A percentile compares a stretch with the other conserved stretches of the same genome.
Conservation (phyloP, 2,113 vertebrate species). For the Erythrocebus patas region DNA sequence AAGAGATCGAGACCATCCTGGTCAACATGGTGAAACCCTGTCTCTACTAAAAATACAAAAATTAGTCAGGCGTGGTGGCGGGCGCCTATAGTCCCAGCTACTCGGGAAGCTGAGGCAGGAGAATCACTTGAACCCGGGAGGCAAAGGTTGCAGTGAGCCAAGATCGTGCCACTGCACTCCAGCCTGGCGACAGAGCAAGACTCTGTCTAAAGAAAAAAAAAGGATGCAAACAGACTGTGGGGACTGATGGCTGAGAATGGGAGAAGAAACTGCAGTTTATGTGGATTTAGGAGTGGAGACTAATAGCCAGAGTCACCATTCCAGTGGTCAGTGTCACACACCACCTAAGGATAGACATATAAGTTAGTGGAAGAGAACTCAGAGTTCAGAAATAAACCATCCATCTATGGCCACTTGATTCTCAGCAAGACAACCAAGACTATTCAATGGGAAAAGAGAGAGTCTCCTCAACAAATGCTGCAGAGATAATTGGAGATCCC, state of each 20-base stretch:
- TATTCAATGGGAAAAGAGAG: background rate
- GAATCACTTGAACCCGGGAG: too few relatives aligned
- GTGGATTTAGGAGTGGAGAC: background rate
- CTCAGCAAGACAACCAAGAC: background rate
- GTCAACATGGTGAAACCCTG: fast-evolving
- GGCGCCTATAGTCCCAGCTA: too few relatives aligned
- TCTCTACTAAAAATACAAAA: too few relatives aligned
- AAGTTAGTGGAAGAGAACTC: too few relatives aligned
- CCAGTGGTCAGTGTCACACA: too few relatives aligned
- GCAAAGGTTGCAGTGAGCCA: too few relatives aligned
- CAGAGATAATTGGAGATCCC: background rate
- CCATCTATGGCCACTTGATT: background rate
- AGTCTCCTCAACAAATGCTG: background rate
- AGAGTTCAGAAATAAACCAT: background rate
- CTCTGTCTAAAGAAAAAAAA: background rate
- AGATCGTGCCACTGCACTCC: too few relatives aligned
- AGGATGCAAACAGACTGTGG: background rate
- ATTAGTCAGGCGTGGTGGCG: fast-evolving
- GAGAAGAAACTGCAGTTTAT: background rate
- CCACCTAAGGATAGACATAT: background rate
- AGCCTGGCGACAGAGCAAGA: too few relatives aligned
- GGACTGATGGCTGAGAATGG: background rate
- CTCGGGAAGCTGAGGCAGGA: too few relatives aligned
- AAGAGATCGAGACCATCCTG: too few relatives aligned
- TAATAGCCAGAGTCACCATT: background rate